Percentiles rank a stretch among this genome's conserved stretches.
Conservation (phyloP, 1,140 invertebrate species). For the Rhagoletis pomonella region DNA sequence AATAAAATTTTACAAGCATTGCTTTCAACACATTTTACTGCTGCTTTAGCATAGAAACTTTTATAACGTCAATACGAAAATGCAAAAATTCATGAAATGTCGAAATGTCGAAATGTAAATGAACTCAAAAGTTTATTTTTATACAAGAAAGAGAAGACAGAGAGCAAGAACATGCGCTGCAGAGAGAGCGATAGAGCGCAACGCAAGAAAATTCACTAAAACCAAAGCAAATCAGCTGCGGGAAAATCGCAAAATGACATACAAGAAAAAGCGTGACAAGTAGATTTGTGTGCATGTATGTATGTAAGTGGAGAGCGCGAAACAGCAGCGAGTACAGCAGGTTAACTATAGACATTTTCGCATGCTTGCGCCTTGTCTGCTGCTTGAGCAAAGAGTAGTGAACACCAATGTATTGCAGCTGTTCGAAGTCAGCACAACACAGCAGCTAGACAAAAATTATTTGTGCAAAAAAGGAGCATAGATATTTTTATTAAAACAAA, state of each 20-base stretch:
- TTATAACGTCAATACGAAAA: conserved; percentile 24
- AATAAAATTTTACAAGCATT: neutral
- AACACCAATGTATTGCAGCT: conserved; percentile 20
- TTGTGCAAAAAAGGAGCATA: neutral
- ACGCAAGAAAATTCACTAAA: neutral
- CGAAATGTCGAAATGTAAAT: conserved; percentile 37
- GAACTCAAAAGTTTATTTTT: conserved; percentile 46
- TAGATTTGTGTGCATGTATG: neutral
- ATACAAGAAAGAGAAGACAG: neutral
- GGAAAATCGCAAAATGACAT: neutral
- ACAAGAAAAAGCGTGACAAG: neutral
- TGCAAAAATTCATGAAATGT: conserved; percentile 38
- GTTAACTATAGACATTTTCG: conserved; percentile 13
- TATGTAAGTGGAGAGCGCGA: neutral
- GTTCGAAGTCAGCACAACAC: conserved; percentile 20
- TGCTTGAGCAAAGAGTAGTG: neutral
- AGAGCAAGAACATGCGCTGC: neutral
- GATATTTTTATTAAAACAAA: neutral
- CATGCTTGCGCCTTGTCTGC: neutral
- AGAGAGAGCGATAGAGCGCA: neutral
- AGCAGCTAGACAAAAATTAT: conserved; percentile 17
- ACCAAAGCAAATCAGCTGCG: neutral
- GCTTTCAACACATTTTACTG: neutral
- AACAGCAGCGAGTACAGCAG: neutral
- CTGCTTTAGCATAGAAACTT: neutral